Evolutionary conservation across 2,888 invertebrate species (phyloP).

Genomic region (Altica lythri): DNA sequence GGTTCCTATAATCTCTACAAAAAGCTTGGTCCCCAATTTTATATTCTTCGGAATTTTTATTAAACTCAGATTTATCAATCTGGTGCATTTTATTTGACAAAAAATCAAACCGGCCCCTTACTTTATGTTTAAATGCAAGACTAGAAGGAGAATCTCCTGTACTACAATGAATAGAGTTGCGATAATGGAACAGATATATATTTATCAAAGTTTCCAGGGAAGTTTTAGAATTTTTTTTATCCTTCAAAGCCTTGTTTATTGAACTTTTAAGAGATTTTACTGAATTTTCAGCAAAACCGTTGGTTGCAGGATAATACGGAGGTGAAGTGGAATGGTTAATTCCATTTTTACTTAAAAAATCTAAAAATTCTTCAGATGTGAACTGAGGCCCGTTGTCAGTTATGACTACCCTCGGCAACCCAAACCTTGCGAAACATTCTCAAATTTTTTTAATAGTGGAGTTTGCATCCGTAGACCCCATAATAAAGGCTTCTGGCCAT

Average conservation of each 20-base stretch:
- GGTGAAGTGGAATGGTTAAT: constrained; percentile 1
- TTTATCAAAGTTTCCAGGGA: neutral
- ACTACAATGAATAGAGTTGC: neutral
- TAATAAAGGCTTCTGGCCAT: constrained; percentile 4
- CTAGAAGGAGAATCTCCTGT: neutral
- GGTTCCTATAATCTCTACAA: constrained; percentile 22
- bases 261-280: constrained; percentile 5
- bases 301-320: neutral
- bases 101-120: constrained; percentile 9
- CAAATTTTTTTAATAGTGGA: neutral
- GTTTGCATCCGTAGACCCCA: neutral
- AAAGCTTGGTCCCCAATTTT: constrained; percentile 5
- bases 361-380: constrained; percentile 7
- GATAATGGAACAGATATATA: neutral
- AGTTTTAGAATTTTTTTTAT: neutral
- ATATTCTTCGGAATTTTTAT: constrained; percentile 10
- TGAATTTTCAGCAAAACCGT: neutral
- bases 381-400: neutral
- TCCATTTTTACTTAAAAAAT: neutral
- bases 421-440: neutral
- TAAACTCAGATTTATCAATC: neutral
- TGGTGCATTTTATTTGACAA: neutral
- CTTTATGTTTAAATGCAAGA: constrained; percentile 12
- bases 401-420: neutral
- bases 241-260: neutral